These are phyloP conservation scores for Nasonia longicornis DNA, from an alignment of 1,140 invertebrate genomes.

Conservation along the genomic window DNA sequence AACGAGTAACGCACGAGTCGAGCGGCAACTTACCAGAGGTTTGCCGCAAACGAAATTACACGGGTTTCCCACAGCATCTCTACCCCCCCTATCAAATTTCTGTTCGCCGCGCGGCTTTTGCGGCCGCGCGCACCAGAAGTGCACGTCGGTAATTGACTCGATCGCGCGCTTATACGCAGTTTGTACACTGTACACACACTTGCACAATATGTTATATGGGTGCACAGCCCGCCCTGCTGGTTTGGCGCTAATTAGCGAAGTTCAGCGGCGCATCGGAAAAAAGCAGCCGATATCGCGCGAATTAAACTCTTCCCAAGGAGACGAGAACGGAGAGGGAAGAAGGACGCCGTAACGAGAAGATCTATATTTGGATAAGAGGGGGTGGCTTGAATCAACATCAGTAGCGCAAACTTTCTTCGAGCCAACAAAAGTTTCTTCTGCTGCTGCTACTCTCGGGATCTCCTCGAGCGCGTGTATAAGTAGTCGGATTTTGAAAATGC, in stretches of 20 bases:
- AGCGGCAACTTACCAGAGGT: neutral
- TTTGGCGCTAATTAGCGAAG: constrained; percentile 29
- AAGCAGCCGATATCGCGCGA: neutral
- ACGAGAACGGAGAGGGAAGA: neutral
- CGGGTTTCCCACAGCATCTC: neutral
- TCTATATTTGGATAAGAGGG: neutral
- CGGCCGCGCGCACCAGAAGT: neutral
- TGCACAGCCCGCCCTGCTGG: neutral
- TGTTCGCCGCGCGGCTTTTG: neutral
- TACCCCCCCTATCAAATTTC: constrained; percentile 6
- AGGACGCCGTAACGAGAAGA: constrained; percentile 4
- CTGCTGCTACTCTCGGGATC: no score
- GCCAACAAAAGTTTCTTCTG: neutral
- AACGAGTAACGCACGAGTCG: neutral
- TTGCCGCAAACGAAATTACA: constrained; percentile 18
- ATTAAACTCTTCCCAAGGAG: constrained; percentile 11
- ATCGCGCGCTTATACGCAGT: neutral
- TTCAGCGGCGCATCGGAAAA: neutral
- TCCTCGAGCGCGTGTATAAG: no score
- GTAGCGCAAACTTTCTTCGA: constrained; percentile 9
- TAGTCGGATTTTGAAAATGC: no score
- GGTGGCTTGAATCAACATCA: constrained; percentile 10
- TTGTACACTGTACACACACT: neutral
- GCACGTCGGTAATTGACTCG: neutral
- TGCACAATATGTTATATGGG: neutral